These are phyloP conservation scores for Onychostruthus taczanowskii DNA, from an alignment of 2,113 vertebrate genomes.

Conservation along the genomic window DNA sequence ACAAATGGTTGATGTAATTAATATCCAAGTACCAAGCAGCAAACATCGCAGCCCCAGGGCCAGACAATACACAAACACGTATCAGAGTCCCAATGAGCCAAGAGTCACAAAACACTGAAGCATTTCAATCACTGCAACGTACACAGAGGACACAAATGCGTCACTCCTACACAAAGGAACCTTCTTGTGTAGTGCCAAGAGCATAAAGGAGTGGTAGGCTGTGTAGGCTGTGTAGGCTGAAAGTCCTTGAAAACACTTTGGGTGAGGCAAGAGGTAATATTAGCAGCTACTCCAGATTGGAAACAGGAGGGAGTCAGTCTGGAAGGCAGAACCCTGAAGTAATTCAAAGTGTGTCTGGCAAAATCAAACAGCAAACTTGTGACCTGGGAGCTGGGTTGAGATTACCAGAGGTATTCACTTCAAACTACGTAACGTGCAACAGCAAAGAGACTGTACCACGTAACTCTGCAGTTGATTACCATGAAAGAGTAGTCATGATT, in stretches of 20 bases:
- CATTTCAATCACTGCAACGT: neutral
- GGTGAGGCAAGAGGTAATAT: neutral
- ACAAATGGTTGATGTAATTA: neutral
- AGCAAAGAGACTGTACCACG: neutral
- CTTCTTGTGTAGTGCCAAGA: neutral
- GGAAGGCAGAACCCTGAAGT: neutral
- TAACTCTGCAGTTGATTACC: neutral
- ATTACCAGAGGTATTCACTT: neutral
- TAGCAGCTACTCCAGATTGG: neutral
- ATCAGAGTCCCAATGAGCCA: neutral
- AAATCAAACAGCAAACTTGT: neutral
- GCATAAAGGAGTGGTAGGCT: neutral
- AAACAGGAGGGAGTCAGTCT: neutral
- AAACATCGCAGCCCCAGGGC: neutral
- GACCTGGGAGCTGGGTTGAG: neutral
- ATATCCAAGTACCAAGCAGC: constrained; percentile 15
- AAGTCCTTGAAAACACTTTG: neutral
- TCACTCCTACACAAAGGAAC: neutral
- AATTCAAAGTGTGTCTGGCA: neutral
- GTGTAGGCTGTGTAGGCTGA: neutral
- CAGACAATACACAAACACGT: neutral
- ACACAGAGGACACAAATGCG: neutral
- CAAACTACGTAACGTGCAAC: accelerated
- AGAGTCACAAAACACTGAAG: neutral
- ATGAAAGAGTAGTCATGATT: neutral